Evolutionary conservation across 2,797 vertebrate species (phyloP).

Genomic region (Leptoclinus maculatus): DNA sequence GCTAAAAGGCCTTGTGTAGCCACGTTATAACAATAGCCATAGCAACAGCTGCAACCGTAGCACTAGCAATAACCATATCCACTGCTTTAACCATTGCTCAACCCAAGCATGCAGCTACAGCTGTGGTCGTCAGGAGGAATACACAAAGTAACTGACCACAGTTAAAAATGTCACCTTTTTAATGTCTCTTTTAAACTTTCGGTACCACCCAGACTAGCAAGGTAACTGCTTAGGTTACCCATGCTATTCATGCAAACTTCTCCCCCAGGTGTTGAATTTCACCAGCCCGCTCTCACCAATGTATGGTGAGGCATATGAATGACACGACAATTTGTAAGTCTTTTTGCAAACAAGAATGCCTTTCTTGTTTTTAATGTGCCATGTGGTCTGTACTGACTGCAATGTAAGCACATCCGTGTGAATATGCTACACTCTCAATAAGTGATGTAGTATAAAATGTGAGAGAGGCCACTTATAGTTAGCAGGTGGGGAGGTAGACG

Average conservation of each 20-base stretch:
- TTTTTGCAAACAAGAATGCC: no score
- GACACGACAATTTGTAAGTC: no score
- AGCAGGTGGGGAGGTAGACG: no score
- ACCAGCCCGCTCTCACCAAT: no score
- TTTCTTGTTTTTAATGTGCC: no score
- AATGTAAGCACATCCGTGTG: background rate
- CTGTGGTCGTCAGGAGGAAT: background rate
- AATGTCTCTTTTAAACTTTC: background rate
- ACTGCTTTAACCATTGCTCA: background rate
- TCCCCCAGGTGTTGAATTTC: background rate
- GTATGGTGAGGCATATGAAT: no score
- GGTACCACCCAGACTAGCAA: constrained; percentile 16
- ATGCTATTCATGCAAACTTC: constrained; percentile 13
- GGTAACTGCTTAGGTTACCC: no score
- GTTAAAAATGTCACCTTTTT: background rate
- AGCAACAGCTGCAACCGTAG: background rate
- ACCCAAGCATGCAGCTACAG: background rate
- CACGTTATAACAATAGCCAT: background rate
- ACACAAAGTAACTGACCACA: background rate
- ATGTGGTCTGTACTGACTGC: no score
- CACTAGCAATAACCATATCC: background rate
- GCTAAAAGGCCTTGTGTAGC: background rate
- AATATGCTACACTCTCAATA: background rate
- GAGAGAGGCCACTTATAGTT: background rate
- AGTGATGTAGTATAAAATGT: background rate